Evolutionary conservation across 2,797 vertebrate genomes (phyloP).

Genomic region (Taenioides sp.): DNA sequence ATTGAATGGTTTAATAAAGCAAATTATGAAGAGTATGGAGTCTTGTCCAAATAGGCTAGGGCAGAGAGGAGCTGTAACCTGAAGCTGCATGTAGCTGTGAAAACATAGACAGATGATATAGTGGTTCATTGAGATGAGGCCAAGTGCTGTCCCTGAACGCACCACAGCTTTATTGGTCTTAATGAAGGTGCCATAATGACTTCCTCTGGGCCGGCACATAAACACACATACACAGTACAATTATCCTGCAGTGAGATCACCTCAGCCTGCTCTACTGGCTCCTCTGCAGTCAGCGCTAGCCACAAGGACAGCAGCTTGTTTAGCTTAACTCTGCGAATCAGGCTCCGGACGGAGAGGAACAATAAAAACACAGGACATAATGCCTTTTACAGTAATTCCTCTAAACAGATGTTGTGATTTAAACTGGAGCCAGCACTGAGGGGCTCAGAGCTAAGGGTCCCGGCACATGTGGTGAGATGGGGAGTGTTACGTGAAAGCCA

Average conservation of each 20-base stretch:
- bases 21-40: background rate
- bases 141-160: constrained; percentile 58
- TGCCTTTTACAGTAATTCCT: constrained; percentile 39
- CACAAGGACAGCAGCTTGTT: constrained; percentile 75
- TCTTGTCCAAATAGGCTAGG: background rate
- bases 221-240: constrained; percentile 77
- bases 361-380: constrained; percentile 28
- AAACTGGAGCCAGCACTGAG: constrained; percentile 39
- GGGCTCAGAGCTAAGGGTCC: constrained; percentile 54
- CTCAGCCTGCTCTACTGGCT: constrained; percentile 68
- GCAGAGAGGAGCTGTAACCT: constrained; percentile 39
- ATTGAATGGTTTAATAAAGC: background rate
- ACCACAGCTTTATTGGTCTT: constrained; percentile 70
- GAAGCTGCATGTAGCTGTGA: constrained; percentile 48
- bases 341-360: constrained; percentile 47
- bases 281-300: constrained; percentile 50
- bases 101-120: constrained; percentile 45
- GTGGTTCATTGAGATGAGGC: constrained; percentile 62
- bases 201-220: constrained; percentile 71
- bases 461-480: constrained; percentile 24
- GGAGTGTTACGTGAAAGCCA: constrained; percentile 34
- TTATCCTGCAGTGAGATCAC: constrained; percentile 74
- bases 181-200: constrained; percentile 78
- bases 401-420: constrained; percentile 50
- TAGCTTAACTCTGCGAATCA: constrained; percentile 67